Evolutionary conservation across 2,888 invertebrate genomes (phyloP), one percentile per base, ranked within the genome.

Genomic region (Camponotus fellah): DNA sequence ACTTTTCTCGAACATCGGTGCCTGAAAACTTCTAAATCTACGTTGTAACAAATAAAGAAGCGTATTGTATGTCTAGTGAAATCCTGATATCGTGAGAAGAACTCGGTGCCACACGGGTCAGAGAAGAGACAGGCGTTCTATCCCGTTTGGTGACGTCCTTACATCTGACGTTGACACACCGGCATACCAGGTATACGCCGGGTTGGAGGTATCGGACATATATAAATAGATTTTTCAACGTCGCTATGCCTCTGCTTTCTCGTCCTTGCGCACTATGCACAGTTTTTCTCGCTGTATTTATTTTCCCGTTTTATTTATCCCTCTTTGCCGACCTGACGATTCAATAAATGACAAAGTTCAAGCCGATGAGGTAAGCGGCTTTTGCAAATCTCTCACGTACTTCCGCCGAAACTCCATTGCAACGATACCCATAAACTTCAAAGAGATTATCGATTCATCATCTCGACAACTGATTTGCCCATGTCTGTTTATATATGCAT

Each of bases 161-260:
- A 62, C 46, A 65, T 77, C 74, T 68, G 74, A 72, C 60, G 80
- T 40, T 71, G 72, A 58, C 82, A 56, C 26, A 37, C 26, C 34
- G 60, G 79, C 58, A 43, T 58, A 53, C 65, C 21, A 12, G 53
- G 66, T 79, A 82, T 32, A 56, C 81, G 62, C 9, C 46, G 62
- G 26, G 84, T 58, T 58, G 26, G 65, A 66, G 26, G 89, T 89
- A 90, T 89, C 86, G 90, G 87, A 85, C 89, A 69, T 87, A 85
- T 87, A 85, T 88, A 89, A 89, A 90, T 89, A 89, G 90, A 89
- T 87, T 85, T 87, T 83, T 66, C 88, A 84, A 68, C 75, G 79
- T 85, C 80, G 88, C 82, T 17, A 37, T 62, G 72, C 82, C 2
- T 8, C 83, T 81, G 85, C 74, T 85, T 79, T 82, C 64, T 56